Evolutionary conservation across 2,888 invertebrate genomes (phyloP).

Genomic region (Ptychoptera contaminata): DNA sequence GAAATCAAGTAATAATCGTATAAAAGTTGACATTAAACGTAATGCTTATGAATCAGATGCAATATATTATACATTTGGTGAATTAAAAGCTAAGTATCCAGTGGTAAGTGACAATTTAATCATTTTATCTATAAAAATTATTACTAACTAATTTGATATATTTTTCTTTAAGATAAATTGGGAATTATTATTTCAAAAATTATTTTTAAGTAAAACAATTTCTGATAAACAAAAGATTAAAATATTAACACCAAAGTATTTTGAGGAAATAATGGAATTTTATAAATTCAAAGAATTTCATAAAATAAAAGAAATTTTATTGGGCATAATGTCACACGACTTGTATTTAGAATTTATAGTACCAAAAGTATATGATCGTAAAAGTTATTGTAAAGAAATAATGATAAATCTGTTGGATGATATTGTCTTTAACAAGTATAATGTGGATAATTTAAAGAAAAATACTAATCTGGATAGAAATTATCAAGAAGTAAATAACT

Average conservation of each 20-base stretch:
- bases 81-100: background rate
- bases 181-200: background rate
- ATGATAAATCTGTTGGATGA: background rate
- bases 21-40: background rate
- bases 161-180: background rate
- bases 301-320: background rate
- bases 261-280: background rate
- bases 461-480: background rate
- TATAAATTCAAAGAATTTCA: background rate
- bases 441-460: background rate
- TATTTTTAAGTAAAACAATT: background rate
- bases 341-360: background rate
- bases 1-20: background rate
- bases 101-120: background rate
- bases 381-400: background rate
- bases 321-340: background rate
- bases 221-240: background rate
- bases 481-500: background rate
- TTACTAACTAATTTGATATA: background rate
- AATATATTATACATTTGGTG: background rate
- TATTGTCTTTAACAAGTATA: background rate
- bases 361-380: background rate
- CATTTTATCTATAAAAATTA: background rate
- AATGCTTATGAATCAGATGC: background rate
- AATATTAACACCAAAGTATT: background rate